Evolutionary conservation across 92 coral and sea anemone species (phyloP).

Genomic region (Palythoa caribaeorum): DNA sequence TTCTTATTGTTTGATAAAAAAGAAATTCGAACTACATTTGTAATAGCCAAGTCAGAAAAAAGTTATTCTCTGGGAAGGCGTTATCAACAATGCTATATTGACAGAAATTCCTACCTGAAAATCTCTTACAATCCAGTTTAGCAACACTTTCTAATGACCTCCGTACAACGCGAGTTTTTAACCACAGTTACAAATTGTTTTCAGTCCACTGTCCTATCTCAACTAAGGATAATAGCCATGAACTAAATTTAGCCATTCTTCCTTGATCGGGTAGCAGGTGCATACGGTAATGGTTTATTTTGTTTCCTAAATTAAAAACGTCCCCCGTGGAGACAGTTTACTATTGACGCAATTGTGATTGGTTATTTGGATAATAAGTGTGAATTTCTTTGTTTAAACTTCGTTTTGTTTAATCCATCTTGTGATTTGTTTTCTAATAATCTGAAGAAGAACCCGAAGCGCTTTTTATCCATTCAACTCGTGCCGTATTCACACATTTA

Average conservation of each 20-base stretch:
- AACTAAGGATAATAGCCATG: slow-evolving; percentile 2
- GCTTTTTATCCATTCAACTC: neutral
- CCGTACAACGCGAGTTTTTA: neutral
- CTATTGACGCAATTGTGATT: slow-evolving; percentile 1
- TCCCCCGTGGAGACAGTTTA: slow-evolving; percentile 26
- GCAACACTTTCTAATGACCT: neutral
- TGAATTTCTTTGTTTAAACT: slow-evolving; percentile 9
- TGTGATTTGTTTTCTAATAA: slow-evolving; percentile 20
- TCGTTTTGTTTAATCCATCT: slow-evolving; percentile 22
- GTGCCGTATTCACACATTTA: neutral
- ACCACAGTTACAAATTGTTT: slow-evolving; percentile 35
- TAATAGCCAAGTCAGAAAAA: neutral
- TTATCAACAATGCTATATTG: slow-evolving; percentile 5
- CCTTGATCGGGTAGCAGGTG: slow-evolving; percentile 49
- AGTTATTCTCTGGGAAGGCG: slow-evolving; percentile 9
- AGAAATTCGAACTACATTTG: neutral
- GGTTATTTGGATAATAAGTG: slow-evolving; percentile 14
- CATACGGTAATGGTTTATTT: slow-evolving; percentile 19
- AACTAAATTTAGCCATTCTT: slow-evolving; percentile 41
- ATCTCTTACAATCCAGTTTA: neutral
- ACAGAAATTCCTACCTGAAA: slow-evolving; percentile 14
- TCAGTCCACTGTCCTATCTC: slow-evolving; percentile 21
- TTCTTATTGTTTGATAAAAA: neutral
- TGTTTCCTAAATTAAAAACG: slow-evolving; percentile 40
- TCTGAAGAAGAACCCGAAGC: neutral